These are phyloP conservation scores for Epicampocera succincta DNA, from an alignment of 2,888 invertebrate species.

Conservation along the genomic window DNA sequence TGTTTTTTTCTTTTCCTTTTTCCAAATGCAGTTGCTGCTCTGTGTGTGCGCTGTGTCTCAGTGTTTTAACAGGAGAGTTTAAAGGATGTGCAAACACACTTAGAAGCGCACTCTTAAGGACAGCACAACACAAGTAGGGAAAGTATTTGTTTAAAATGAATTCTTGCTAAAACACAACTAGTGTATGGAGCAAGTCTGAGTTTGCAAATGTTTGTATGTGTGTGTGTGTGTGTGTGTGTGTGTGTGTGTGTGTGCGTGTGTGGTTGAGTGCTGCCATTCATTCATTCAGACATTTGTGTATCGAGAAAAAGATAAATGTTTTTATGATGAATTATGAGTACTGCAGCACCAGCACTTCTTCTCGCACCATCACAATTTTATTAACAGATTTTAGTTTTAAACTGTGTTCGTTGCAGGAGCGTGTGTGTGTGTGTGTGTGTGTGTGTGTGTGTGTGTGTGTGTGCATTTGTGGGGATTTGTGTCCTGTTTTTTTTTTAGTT, in stretches of 20 bases:
- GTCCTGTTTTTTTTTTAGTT: constrained; percentile 5
- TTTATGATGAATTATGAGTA: constrained; percentile 54
- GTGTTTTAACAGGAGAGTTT: constrained; percentile 27
- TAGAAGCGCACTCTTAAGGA: neutral
- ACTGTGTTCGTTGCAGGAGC: neutral
- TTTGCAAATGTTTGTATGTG: neutral
- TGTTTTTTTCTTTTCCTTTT: constrained; percentile 2
- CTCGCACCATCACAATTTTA: neutral
- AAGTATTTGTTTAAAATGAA: constrained; percentile 43
- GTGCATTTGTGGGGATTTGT: neutral
- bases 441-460: neutral
- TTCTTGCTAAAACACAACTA: neutral
- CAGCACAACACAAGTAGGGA: neutral
- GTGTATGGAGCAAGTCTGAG: neutral
- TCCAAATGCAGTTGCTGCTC: too few species aligned
- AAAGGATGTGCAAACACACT: constrained; percentile 7
- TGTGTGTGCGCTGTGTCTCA: constrained; percentile 9
- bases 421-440: neutral
- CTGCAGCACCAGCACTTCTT: constrained; percentile 8
- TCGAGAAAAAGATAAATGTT: constrained; percentile 54
- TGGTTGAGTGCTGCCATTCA: neutral
- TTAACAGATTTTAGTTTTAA: constrained; percentile 4
- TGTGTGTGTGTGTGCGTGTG: too few species aligned
- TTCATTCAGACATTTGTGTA: constrained; percentile 37
- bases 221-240: too few species aligned